Base-by-base conservation (phyloP, 2,888 invertebrate genomes). In the Augiades crinisus region DNA sequence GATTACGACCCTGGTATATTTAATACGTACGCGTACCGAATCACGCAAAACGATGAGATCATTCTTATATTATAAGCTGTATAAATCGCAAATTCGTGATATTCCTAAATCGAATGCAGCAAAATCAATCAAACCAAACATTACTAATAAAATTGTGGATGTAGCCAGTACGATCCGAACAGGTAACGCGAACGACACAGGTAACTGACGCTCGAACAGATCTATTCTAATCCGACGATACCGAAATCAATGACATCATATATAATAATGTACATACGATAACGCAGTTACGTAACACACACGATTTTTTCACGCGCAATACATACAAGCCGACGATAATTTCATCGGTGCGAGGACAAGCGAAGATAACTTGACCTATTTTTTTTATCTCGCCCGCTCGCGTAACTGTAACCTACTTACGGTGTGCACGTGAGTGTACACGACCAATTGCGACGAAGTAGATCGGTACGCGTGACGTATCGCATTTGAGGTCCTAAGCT, bases 311-410 rank as follows among this genome's bases (percentile, higher is more conserved):
- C 63, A 81, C 73, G 76, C 84, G 83, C 80, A 84, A 81, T 84
- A 85, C 70, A 72, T 30, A 30, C 58, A 70, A 55, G 59, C 68
- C 66, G 59, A 58, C 70, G 85, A 83, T 86, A 85, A 84, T 87
- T 85, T 80, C 83, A 81, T 80, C 73, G 80, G 61, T 71, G 70
- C 87, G 89, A 89, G 89, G 89, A 88, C 89, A 77, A 72, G 70
- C 72, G 64, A 83, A 87, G 89, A 89, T 88, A 86, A 86, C 88
- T 89, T 89, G 89, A 88, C 89, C 89, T 73, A 89, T 89, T 85
- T 89, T 85, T 85, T 89, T 88, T 89, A 88, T 87, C 86, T 85
- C 73, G 57, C 68, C 68, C 75, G 69, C 75, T 75, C 75, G 72
- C 75, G 78, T 77, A 73, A 79, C 77, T 82, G 70, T 86, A 88